Evolutionary conservation across 2,888 invertebrate species (phyloP).

Genomic region (Aelia acuminata): DNA sequence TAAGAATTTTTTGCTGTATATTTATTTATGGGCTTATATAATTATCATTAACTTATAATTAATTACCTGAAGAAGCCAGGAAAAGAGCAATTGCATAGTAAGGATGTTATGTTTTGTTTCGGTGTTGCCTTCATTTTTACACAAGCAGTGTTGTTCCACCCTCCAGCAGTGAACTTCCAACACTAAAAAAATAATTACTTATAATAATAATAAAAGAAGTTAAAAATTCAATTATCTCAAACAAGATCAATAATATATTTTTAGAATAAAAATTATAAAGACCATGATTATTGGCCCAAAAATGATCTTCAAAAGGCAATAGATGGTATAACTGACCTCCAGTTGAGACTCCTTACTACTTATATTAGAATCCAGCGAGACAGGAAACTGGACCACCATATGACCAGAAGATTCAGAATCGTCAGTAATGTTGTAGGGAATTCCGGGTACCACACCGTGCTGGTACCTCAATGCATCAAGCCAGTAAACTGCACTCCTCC

Average conservation of each 20-base stretch:
- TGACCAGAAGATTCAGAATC: background rate
- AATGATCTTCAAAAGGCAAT: background rate
- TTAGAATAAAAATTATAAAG: background rate
- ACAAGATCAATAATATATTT: no score
- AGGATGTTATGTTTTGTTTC: background rate
- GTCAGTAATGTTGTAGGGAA: background rate
- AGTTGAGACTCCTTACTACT: background rate
- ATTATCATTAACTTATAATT: background rate
- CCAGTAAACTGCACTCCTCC: conserved; percentile 40
- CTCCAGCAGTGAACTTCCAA: background rate
- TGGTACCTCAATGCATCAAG: background rate
- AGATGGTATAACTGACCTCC: background rate
- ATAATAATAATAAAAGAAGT: background rate
- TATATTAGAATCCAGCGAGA: background rate
- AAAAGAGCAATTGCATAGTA: conserved; percentile 41
- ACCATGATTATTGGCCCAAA: background rate
- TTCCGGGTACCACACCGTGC: background rate
- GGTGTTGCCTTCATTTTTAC: background rate
- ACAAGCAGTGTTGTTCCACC: conserved; percentile 41
- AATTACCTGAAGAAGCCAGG: conserved; percentile 54
- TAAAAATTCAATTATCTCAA: background rate
- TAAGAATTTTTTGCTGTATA: no score
- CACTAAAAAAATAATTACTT: conserved; percentile 46
- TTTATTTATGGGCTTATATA: no score
- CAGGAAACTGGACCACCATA: background rate